Evolutionary conservation across 2,888 invertebrate genomes (phyloP), one percentile per base, ranked within the genome.

Genomic region (Agrochola circellaris): DNA sequence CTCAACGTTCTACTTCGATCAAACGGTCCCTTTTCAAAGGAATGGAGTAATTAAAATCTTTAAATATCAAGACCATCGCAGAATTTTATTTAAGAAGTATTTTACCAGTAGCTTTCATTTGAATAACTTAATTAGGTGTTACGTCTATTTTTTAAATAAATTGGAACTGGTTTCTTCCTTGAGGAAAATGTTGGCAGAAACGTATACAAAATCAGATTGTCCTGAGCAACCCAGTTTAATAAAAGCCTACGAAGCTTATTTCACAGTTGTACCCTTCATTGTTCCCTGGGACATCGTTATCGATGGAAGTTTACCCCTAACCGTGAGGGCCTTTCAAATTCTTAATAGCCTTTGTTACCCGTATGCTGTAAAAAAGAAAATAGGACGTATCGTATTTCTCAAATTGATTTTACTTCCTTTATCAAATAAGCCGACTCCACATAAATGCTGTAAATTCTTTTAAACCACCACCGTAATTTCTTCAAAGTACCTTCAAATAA

Each of bases 11-110:
- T 60, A 42, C 85, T 76, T 74, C 82, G 48, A 83, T 83, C 66
- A 79, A 87, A 77, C 71, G 54, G 72, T 11, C 38, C 78, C 45
- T 65, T 68, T 70, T 75, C 61, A 82, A 82, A 81, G 79, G 62
- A 73, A 68, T 64, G 38, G 65, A 80, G 80, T 83, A 82, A 82
- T 85, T 83, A 76, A 80, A 81, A 69, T 76, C 69, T 56, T 77
- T 77, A 71, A 77, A 82, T 69, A 75, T 67, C 65, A 75, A 67
- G 62, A 70, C 70, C 71, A 64, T 65, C 60, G 13, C 38, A 42
- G 23, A 77, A 66, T 70, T 72, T 77, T 73, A 73, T 77, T 81
- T 17, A 38, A 68, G 56, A 73, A 81, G n/a, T 60, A 68, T 54
- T 71, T 80, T 73, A 42, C 26, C 30, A 54, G 60, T 17, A 34